phyloP scores from a whole-genome alignment of 2,113 vertebrate genomes.

The Lophius piscatorius region DNA sequence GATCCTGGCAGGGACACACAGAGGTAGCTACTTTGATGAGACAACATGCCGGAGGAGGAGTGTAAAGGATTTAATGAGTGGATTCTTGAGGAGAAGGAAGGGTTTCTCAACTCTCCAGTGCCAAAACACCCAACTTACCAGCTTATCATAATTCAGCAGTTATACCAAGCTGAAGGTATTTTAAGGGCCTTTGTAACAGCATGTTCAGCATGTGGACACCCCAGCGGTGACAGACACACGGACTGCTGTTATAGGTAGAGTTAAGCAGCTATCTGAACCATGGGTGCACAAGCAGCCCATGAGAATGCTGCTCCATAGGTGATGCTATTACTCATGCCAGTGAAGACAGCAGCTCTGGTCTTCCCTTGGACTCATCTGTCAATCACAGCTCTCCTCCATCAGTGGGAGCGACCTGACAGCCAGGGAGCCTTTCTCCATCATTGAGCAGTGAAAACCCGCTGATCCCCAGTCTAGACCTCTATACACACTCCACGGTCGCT shows the following conservation, averaged over 20 bases:
- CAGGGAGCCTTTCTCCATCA: slow-evolving; percentile 70
- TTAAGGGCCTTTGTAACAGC: slow-evolving; percentile 27
- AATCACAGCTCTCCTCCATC: slow-evolving; percentile 61
- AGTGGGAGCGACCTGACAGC: slow-evolving; percentile 48
- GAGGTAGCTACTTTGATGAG: slow-evolving; percentile 40
- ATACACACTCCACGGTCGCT: slow-evolving; percentile 17
- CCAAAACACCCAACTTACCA: slow-evolving; percentile 52
- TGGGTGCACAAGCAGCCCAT: slow-evolving; percentile 20
- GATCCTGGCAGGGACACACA: slow-evolving; percentile 29
- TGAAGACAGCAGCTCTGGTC: slow-evolving; percentile 30
- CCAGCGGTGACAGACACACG: not conserved
- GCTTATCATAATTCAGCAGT: slow-evolving; percentile 66
- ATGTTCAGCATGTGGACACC: slow-evolving; percentile 8
- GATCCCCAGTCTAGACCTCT: slow-evolving; percentile 66
- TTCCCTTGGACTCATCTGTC: slow-evolving; percentile 56
- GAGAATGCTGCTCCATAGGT: slow-evolving; percentile 36
- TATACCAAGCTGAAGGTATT: slow-evolving; percentile 53
- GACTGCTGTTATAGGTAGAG: not conserved
- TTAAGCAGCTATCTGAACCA: slow-evolving; percentile 2
- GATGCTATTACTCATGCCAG: slow-evolving; percentile 27
- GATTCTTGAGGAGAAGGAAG: slow-evolving; percentile 55
- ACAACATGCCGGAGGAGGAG: slow-evolving; percentile 38
- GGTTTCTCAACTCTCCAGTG: slow-evolving; percentile 55
- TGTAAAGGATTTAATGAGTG: slow-evolving; percentile 65
- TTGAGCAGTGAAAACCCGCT: slow-evolving; percentile 60